Conservation (phyloP, 2,888 invertebrate genomes). For the Aphidius colemani region DNA sequence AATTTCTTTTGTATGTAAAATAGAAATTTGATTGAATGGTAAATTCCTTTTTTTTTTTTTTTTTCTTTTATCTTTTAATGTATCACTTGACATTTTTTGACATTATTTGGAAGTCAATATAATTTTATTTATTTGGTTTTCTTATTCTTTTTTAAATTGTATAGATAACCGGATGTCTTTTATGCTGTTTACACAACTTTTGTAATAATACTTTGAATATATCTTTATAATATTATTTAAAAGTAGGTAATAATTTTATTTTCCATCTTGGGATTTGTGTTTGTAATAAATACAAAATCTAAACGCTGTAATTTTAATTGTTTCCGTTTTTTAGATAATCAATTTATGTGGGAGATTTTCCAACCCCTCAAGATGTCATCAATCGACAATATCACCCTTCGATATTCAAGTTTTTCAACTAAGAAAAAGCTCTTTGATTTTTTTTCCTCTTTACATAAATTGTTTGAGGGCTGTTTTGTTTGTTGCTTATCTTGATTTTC, state of each 20-base stretch:
- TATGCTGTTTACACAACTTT: too few species aligned
- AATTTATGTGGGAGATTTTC: constrained; percentile 36
- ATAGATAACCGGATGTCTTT: too few species aligned
- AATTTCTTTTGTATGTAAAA: neutral
- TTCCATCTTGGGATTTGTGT: too few species aligned
- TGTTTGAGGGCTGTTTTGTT: constrained; percentile 12
- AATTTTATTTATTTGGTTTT: too few species aligned
- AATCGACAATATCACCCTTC: constrained; percentile 17
- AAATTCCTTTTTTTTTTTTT: neutral
- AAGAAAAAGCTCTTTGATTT: constrained; percentile 43
- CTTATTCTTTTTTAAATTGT: too few species aligned
- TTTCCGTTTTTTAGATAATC: constrained; percentile 35
- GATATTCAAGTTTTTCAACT: constrained; percentile 29
- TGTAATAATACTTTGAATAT: too few species aligned
- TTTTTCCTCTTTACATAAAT: constrained; percentile 13
- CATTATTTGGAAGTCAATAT: too few species aligned
- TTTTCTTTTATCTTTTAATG: neutral
- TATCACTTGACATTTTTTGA: too few species aligned
- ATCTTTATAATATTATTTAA: too few species aligned
- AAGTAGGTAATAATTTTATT: too few species aligned
- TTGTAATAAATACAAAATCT: too few species aligned
- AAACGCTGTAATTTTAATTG: constrained; percentile 16
- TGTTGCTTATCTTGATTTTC: constrained; percentile 27
- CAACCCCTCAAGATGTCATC: constrained; percentile 16
- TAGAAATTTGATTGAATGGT: neutral